phyloP scores from a whole-genome alignment of 2,888 invertebrate genomes.

The Cryptus viduatorius region DNA sequence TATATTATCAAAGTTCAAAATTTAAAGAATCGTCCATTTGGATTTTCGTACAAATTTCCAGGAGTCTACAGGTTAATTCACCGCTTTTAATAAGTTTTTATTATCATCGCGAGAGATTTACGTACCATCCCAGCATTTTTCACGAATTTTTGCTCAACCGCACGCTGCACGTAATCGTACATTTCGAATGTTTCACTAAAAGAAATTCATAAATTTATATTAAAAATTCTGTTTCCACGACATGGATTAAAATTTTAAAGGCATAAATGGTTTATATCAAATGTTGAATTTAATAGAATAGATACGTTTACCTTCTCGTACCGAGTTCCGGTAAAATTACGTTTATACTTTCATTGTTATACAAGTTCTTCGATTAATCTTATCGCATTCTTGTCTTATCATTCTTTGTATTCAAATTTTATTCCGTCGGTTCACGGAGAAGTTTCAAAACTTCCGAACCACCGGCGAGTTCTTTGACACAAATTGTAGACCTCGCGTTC shows the following conservation, averaged over 20 bases:
- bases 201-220: neutral
- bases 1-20: neutral
- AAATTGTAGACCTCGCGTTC: neutral
- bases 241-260: too few species aligned
- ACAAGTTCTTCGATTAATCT: too few species aligned
- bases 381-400: neutral
- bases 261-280: too few species aligned
- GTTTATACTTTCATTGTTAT: too few species aligned
- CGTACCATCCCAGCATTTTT: slow-evolving; percentile 46
- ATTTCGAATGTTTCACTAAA: neutral
- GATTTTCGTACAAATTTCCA: neutral
- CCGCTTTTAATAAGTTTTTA: slow-evolving; percentile 2
- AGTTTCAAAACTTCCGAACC: neutral
- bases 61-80: neutral
- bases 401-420: neutral
- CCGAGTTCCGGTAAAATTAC: too few species aligned
- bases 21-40: neutral
- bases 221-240: neutral
- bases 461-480: neutral
- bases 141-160: slow-evolving; percentile 14
- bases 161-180: slow-evolving; percentile 40
- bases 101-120: neutral
- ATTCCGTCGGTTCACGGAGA: neutral
- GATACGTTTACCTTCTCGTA: too few species aligned
- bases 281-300: too few species aligned